Percentiles rank a stretch among this genome's conserved stretches.
Evolutionary conservation across 2,113 vertebrate species (phyloP).

Genomic region (Mystacornis crossleyi): DNA sequence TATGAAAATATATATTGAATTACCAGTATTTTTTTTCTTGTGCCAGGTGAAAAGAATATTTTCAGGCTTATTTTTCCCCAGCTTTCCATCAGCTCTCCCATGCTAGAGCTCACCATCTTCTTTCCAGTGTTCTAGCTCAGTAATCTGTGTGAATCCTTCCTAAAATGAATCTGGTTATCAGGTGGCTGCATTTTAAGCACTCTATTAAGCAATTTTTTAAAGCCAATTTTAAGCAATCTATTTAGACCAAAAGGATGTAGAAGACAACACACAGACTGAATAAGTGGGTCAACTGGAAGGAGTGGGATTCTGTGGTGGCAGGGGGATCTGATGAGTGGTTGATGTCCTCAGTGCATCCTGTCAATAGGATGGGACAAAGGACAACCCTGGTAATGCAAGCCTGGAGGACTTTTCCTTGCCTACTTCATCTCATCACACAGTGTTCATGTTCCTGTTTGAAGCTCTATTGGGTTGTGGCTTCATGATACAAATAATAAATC

Average conservation of each 20-base stretch:
- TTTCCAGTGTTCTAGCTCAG: not conserved
- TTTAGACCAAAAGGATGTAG: not conserved
- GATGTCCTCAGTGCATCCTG: not conserved
- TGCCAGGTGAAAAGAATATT: not conserved
- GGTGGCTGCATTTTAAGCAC: not conserved
- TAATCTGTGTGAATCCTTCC: not conserved
- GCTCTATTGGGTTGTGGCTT: not conserved
- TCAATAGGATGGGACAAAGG: not conserved
- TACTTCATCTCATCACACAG: not conserved
- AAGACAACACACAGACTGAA: not conserved
- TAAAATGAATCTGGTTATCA: not conserved
- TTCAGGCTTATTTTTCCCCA: not conserved
- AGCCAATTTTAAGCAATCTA: not conserved
- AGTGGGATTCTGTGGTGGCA: not conserved
- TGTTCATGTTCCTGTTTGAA: not conserved
- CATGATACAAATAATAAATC: not conserved
- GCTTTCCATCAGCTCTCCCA: not conserved
- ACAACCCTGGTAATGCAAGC: not conserved
- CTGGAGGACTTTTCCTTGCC: not conserved
- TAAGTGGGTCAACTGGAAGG: not conserved
- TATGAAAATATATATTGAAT: not conserved
- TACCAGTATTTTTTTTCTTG: not conserved
- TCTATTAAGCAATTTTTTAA: not conserved
- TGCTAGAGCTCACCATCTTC: not conserved
- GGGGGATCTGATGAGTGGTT: not conserved